Percentiles rank a stretch among this genome's conserved stretches.
Evolutionary conservation across 2,888 invertebrate species (phyloP).

Genomic region (Drosophila fungiperda): DNA sequence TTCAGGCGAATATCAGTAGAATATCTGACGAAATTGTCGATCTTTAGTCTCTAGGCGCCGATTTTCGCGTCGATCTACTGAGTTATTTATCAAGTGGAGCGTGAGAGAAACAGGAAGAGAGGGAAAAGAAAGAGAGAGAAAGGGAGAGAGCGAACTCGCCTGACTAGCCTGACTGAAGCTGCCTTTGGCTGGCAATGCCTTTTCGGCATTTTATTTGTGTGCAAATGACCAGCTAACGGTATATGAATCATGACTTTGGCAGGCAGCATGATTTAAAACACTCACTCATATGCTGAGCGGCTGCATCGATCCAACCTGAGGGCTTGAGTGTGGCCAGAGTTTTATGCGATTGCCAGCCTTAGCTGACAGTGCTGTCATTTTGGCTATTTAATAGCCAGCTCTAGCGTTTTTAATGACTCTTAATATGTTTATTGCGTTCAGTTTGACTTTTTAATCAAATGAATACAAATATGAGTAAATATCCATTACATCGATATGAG

Average conservation of each 20-base stretch:
- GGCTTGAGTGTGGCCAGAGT: constrained; percentile 52
- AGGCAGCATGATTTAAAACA: constrained; percentile 83
- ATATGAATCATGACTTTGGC: constrained; percentile 85
- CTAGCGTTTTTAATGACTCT: neutral
- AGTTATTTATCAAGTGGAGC: constrained; percentile 66
- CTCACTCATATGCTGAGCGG: constrained; percentile 75
- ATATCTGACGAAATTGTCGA: constrained; percentile 38
- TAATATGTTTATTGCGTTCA: neutral
- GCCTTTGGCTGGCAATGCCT: constrained; percentile 55
- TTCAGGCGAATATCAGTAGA: constrained; percentile 6
- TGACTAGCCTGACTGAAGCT: constrained; percentile 24
- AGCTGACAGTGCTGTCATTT: constrained; percentile 4
- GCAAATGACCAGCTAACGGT: constrained; percentile 84
- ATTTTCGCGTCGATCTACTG: constrained; percentile 50
- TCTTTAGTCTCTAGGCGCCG: constrained; percentile 44
- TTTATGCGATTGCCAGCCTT: neutral
- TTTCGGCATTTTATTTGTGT: constrained; percentile 80
- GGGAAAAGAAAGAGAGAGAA: neutral
- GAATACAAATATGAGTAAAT: neutral
- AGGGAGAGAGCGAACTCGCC: neutral
- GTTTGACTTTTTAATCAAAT: neutral
- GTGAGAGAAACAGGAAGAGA: neutral
- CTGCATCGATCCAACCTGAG: constrained; percentile 8
- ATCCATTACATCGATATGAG: neutral
- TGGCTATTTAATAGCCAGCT: constrained; percentile 2